phyloP scores from a whole-genome alignment of 2,797 vertebrate genomes.

The Botia kubotai region DNA sequence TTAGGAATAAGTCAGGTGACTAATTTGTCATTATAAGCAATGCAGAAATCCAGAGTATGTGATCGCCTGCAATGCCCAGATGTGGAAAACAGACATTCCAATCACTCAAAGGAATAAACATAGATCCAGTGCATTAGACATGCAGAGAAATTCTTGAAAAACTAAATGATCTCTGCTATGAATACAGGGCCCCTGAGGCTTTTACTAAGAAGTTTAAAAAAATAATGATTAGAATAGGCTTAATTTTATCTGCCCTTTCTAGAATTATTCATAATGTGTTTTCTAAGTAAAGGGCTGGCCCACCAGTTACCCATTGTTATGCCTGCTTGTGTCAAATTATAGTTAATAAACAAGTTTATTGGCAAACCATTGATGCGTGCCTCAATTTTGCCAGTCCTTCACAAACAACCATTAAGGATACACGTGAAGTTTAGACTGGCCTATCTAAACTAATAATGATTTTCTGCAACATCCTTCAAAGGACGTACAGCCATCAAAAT shows the following conservation, averaged over 20 bases:
- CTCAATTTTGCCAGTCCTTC: not conserved
- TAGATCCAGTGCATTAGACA: too few relatives aligned
- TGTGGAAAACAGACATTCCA: too few relatives aligned
- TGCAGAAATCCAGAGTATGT: too few relatives aligned
- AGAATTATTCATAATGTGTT: too few relatives aligned
- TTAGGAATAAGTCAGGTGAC: too few relatives aligned
- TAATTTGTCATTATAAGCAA: too few relatives aligned
- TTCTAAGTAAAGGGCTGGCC: too few relatives aligned
- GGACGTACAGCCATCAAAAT: slow-evolving; percentile 27
- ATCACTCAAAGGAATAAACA: too few relatives aligned
- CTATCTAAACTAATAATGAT: not conserved
- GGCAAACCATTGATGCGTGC: not conserved
- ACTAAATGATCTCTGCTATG: not conserved
- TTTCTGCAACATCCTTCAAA: slow-evolving; percentile 2
- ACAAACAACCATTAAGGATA: not conserved
- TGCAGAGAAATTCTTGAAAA: not conserved
- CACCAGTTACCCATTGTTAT: not conserved
- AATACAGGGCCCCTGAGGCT: not conserved
- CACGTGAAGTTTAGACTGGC: not conserved
- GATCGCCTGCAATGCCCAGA: too few relatives aligned
- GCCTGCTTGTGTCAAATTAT: not conserved
- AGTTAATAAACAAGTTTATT: not conserved
- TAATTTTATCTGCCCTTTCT: too few relatives aligned
- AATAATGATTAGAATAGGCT: not conserved
- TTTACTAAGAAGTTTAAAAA: not conserved